Percentiles rank a stretch among this genome's conserved stretches.
These are phyloP conservation scores for Anolis apletophallus DNA, from an alignment of 2,797 vertebrate genomes.

Conservation along the genomic window DNA sequence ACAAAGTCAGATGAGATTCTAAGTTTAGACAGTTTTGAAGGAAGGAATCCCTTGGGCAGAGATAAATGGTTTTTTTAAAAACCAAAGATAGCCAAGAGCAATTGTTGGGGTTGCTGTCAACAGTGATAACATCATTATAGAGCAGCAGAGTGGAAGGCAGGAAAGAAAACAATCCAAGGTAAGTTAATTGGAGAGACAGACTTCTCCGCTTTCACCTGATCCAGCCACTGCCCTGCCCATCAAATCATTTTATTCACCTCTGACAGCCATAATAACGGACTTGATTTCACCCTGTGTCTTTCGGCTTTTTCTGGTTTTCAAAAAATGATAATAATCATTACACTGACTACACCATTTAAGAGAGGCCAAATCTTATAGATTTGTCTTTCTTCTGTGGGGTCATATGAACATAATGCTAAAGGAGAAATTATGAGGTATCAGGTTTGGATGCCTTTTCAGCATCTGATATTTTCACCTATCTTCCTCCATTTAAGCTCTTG, in stretches of 20 bases:
- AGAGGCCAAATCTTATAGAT: neutral
- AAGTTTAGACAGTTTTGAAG: constrained; percentile 42
- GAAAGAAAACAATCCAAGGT: constrained; percentile 27
- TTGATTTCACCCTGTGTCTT: neutral
- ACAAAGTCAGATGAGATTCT: constrained; percentile 23
- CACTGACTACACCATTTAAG: neutral
- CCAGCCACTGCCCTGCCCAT: neutral
- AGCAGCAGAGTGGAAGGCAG: constrained; percentile 11
- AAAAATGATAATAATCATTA: neutral
- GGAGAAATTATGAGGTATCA: neutral
- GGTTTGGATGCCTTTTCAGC: neutral
- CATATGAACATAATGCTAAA: neutral
- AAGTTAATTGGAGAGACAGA: neutral
- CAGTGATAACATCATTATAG: constrained; percentile 23
- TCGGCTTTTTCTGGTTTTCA: fast-evolving
- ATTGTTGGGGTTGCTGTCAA: constrained; percentile 33
- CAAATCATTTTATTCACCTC: neutral
- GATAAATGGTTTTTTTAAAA: neutral
- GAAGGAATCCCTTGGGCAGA: neutral
- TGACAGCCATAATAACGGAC: neutral
- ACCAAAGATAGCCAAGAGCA: constrained; percentile 21
- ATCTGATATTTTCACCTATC: neutral
- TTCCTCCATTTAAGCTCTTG: neutral
- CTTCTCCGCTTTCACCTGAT: neutral
- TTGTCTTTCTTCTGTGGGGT: neutral